These are phyloP conservation scores for Rhincodon typus DNA, from an alignment of 2,797 vertebrate genomes.

Conservation along the genomic window DNA sequence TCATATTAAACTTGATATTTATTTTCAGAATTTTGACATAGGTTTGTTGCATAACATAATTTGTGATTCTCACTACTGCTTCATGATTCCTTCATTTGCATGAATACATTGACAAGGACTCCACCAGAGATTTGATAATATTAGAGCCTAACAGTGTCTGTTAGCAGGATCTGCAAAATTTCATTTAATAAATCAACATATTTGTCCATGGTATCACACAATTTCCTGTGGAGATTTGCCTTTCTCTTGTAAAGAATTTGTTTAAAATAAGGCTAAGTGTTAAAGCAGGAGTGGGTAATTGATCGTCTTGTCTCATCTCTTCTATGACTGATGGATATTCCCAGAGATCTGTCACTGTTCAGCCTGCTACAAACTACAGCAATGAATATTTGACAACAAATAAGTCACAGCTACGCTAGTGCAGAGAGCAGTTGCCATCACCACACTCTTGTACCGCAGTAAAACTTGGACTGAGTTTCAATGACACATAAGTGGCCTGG, in stretches of 20 bases:
- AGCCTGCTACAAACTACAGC: not conserved
- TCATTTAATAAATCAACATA: not conserved
- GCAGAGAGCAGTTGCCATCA: not conserved
- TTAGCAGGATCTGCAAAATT: not conserved
- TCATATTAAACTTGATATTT: not conserved
- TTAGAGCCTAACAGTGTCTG: not conserved
- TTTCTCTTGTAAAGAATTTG: not conserved
- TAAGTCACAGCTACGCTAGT: not conserved
- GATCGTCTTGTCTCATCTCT: not conserved
- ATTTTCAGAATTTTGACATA: not conserved
- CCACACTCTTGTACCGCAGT: not conserved
- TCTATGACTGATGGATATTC: not conserved
- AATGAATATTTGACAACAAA: not conserved
- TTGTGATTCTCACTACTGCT: not conserved
- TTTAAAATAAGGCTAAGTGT: not conserved
- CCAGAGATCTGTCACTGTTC: not conserved
- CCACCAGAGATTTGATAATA: not conserved
- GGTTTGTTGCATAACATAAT: conserved; percentile 19
- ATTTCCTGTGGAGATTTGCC: not conserved
- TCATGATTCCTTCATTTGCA: not conserved
- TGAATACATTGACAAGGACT: not conserved
- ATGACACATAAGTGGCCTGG: not conserved
- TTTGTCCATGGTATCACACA: not conserved
- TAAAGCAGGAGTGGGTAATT: not conserved
- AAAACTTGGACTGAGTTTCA: not conserved